A percentile compares a stretch with the other conserved stretches of the same genome.
Conservation (phyloP, 2,888 invertebrate genomes). For the Lasiommata megera region DNA sequence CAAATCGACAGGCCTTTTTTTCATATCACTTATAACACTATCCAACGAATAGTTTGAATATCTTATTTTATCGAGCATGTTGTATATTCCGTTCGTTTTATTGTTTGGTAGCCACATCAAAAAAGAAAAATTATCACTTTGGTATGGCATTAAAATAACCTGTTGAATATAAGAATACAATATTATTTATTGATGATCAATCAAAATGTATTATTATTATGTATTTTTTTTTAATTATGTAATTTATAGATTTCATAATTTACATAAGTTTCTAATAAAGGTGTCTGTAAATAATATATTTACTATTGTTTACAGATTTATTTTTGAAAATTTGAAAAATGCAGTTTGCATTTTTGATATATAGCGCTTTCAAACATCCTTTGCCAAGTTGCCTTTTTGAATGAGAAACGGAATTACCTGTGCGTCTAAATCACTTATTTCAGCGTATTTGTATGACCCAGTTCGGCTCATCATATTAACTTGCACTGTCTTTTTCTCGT, state of each 20-base stretch:
- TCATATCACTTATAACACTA: conserved; percentile 1
- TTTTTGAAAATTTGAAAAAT: too few relatives aligned
- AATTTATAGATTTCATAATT: too few relatives aligned
- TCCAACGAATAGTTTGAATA: conserved; percentile 13
- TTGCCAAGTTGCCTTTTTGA: too few relatives aligned
- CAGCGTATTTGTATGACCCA: conserved; percentile 25
- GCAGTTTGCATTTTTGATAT: too few relatives aligned
- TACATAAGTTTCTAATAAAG: too few relatives aligned
- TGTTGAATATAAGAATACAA: conserved; percentile 16
- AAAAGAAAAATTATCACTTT: conserved; percentile 22
- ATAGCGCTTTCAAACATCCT: too few relatives aligned
- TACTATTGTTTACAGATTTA: too few relatives aligned
- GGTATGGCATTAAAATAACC: conserved; percentile 26
- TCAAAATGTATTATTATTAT: background rate
- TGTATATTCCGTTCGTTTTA: conserved; percentile 16
- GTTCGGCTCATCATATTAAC: conserved; percentile 35
- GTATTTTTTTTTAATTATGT: background rate
- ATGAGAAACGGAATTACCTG: conserved; percentile 22
- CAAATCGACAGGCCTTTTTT: background rate
- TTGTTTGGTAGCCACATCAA: conserved; percentile 22
- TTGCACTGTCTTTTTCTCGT: conserved; percentile 16
- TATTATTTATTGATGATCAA: background rate
- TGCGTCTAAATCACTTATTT: conserved; percentile 19
- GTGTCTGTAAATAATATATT: too few relatives aligned
- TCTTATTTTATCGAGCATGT: conserved; percentile 16